A percentile compares a stretch with the other conserved stretches of the same genome.
phyloP scores from a whole-genome alignment of 2,888 invertebrate genomes.

The Parasteatoda lunata region DNA sequence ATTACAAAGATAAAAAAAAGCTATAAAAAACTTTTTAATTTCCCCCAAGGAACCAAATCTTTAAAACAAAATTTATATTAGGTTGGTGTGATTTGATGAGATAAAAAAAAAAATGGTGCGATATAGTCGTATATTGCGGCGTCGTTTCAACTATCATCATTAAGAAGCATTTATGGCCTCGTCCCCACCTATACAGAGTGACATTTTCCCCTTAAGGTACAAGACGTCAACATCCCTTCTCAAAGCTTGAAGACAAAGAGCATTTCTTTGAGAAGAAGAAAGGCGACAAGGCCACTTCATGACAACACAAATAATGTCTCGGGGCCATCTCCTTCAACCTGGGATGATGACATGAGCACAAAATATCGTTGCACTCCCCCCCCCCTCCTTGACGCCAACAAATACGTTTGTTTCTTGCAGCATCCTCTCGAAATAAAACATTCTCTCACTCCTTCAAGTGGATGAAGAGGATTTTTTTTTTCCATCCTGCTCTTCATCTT shows the following conservation, averaged over 20 bases:
- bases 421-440: constrained; percentile 29
- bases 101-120: too few relatives aligned
- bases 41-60: too few relatives aligned
- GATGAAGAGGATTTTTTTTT: constrained; percentile 23
- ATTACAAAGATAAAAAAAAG: too few relatives aligned
- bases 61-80: too few relatives aligned
- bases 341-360: constrained; percentile 54
- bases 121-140: not conserved
- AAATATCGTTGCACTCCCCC: constrained; percentile 55
- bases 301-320: constrained; percentile 48
- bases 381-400: constrained; percentile 20
- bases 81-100: too few relatives aligned
- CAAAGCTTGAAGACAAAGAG: constrained; percentile 52
- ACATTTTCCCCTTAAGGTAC: constrained; percentile 49
- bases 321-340: constrained; percentile 33
- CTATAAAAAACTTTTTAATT: too few relatives aligned
- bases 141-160: constrained; percentile 58
- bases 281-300: constrained; percentile 59
- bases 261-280: constrained; percentile 47
- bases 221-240: constrained; percentile 56
- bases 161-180: constrained; percentile 64
- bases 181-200: constrained; percentile 44
- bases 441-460: constrained; percentile 14
- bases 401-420: constrained; percentile 37
- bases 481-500: not conserved